Evolutionary conservation across 2,888 invertebrate species (phyloP), one percentile per base, ranked within the genome.

Genomic region (Tridacna gigas): DNA sequence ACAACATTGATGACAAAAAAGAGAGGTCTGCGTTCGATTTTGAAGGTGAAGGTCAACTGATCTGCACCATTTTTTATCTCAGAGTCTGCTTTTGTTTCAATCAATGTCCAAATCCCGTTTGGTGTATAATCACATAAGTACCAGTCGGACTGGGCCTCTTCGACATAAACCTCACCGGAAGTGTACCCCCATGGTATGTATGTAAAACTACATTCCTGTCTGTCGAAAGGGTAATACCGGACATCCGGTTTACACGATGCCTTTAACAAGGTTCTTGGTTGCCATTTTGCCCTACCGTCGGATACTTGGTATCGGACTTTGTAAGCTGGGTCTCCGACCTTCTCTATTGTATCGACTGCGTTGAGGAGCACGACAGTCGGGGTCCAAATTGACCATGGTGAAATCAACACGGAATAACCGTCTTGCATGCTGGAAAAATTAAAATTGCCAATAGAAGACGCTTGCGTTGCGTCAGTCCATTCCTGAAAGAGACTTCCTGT

Each of bases 191-290:
- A 82, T 9, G 80, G 65, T 4, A 77, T 74, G 48, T 74, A 77
- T 1, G 65, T 74, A 60, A 85, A 80, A 28, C 37, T 73, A 45
- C 85, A 85, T 26, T 67, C 69, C 56, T 85, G 85, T 4, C 65
- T 28, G 61, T 85, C 85, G 51, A 85, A 85, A 47, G 85, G 85
- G 22, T 80, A 85, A 61, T 75, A 82, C 47, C 25, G 26, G 37
- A 82, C 75, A 48, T 85, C 78, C 0, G 85, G 82, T 48, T 67
- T 69, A 74, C 85, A 85, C 7, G 77, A 51, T 5, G 77, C 82
- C 28, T 80, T 74, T 60, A 85, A 74, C 7, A 82, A 74, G 0
- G 76, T 48, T 37, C 77, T 74, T 22, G 85, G 74, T 5, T 80
- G 77, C 85, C 85, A 85, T 51, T 73, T 73, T 28, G 76, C 48